Evolutionary conservation across 2,113 vertebrate genomes (phyloP), one percentile per base, ranked within the genome.

Genomic region (Anarrhichthys ocellatus): DNA sequence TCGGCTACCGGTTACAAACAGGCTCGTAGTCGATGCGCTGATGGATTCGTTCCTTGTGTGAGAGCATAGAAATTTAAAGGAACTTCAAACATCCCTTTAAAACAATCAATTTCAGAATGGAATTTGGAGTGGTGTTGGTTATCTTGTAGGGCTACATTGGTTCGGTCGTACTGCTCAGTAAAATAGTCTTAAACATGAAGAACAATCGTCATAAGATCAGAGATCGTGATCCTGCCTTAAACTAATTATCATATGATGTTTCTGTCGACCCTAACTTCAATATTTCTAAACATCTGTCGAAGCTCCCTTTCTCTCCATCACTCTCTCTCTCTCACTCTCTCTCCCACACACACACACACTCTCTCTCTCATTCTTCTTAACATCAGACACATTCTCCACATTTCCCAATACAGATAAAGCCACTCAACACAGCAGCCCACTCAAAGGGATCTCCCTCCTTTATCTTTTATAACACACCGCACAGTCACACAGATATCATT

Each of bases 331-430:
- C 72, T n/a, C 32, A 24, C 22, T 7, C 56, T 7, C 56, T 24
- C 54, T 61, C 72, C 29, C 32, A 24, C 56, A 36, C 73, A 59
- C 68, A 74, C 68, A 38, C 40, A 27, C 64, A 50, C 58, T 42
- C 58, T 32, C 64, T 27, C 52, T 70, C 52, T 65, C 73, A 71
- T 62, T 76, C 73, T 82, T 52, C 75, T 67, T 48, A 10, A 85
- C 86, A 87, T 93, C 87, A 92, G 91, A 93, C 75, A 67, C 89
- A 92, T 91, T 93, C 92, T 86, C 81, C 84, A 87, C 80, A 92
- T 93, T 92, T 87, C 76, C 83, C 50, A 76, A 59, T 52, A 20
- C 73, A 89, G 87, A 90, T 92, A 90, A 78, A 86, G 71, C 74
- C 87, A 77, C 76, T 90, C 85, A 78, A 86, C 86, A 36, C 75